A percentile compares a stretch with the other conserved stretches of the same genome.
Evolutionary conservation across 1,140 invertebrate species (phyloP).

Genomic region (Trialeurodes vaporariorum): DNA sequence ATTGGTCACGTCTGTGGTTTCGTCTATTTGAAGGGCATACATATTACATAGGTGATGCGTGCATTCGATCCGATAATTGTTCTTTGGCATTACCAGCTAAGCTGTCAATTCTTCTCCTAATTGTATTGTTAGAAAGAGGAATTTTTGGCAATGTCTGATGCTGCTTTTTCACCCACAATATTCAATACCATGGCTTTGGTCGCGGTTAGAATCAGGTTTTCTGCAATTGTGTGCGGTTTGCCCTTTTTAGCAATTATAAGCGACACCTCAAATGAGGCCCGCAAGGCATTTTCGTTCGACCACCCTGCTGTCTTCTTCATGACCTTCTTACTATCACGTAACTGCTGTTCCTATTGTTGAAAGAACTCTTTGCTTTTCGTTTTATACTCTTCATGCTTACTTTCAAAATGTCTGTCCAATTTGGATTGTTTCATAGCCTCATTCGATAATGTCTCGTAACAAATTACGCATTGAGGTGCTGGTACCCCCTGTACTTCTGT

Average conservation of each 20-base stretch:
- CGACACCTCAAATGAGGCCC: slow-evolving; percentile 26
- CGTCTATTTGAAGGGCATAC: slow-evolving; percentile 28
- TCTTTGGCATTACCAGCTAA: slow-evolving; percentile 25
- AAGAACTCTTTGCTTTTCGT: slow-evolving; percentile 4
- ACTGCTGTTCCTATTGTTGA: slow-evolving; percentile 9
- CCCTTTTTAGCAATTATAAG: slow-evolving; percentile 28
- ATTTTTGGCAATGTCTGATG: slow-evolving; percentile 24
- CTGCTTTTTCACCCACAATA: slow-evolving; percentile 26
- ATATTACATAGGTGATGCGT: slow-evolving; percentile 19
- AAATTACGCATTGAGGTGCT: slow-evolving; percentile 17
- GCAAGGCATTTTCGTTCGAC: slow-evolving; percentile 21
- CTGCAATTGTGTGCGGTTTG: slow-evolving; percentile 33
- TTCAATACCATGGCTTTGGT: slow-evolving; percentile 23
- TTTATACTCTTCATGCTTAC: slow-evolving; percentile 10
- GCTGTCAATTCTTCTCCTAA: slow-evolving; percentile 26
- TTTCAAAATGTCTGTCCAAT: slow-evolving; percentile 16
- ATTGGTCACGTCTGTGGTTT: slow-evolving; percentile 24
- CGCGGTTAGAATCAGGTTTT: slow-evolving; percentile 31
- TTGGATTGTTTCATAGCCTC: slow-evolving; percentile 13
- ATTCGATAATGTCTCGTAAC: slow-evolving; percentile 12
- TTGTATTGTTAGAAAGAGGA: slow-evolving; percentile 27
- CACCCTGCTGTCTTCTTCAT: slow-evolving; percentile 5
- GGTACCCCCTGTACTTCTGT: too few relatives aligned
- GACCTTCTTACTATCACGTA: slow-evolving; percentile 5
- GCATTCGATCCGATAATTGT: slow-evolving; percentile 23